A percentile compares a stretch with the other conserved stretches of the same genome.
These are phyloP conservation scores for Calidris pygmaea DNA, from an alignment of 2,113 vertebrate genomes.

Conservation along the genomic window DNA sequence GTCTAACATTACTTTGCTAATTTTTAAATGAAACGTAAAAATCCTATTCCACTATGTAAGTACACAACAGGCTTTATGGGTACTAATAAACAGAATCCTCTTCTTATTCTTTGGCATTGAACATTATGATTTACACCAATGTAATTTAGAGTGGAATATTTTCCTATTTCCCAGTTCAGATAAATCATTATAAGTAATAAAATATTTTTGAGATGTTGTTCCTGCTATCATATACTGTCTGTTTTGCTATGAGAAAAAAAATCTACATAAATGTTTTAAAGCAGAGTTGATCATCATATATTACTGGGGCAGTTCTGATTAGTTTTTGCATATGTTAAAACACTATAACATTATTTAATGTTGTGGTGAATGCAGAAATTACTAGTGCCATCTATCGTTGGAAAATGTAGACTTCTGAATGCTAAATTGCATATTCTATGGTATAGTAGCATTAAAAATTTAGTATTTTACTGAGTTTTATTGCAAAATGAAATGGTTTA, in stretches of 20 bases:
- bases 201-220: conserved; percentile 1
- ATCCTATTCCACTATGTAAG: not conserved
- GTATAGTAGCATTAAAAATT: conserved; percentile 28
- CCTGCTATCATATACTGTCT: not conserved
- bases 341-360: conserved; percentile 23
- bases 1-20: not conserved
- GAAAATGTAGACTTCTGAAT: conserved; percentile 12
- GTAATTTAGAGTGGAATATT: not conserved
- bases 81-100: not conserved
- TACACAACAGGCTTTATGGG: not conserved
- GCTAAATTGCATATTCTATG: conserved; percentile 1
- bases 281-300: conserved; percentile 59
- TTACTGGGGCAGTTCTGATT: conserved; percentile 56
- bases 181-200: conserved; percentile 17
- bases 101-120: not conserved
- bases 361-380: conserved; percentile 55
- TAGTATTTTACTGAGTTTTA: not conserved
- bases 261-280: conserved; percentile 29
- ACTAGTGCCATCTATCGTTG: conserved; percentile 71
- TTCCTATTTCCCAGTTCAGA: not conserved
- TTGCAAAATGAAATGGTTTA: conserved; percentile 17
- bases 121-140: not conserved
- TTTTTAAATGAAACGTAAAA: not conserved
- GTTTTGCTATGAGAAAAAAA: not conserved
- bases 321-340: conserved; percentile 54